A percentile compares a stretch with the other conserved stretches of the same genome.
Evolutionary conservation across 2,888 invertebrate species (phyloP).

Genomic region (Gastrophysa polygoni): DNA sequence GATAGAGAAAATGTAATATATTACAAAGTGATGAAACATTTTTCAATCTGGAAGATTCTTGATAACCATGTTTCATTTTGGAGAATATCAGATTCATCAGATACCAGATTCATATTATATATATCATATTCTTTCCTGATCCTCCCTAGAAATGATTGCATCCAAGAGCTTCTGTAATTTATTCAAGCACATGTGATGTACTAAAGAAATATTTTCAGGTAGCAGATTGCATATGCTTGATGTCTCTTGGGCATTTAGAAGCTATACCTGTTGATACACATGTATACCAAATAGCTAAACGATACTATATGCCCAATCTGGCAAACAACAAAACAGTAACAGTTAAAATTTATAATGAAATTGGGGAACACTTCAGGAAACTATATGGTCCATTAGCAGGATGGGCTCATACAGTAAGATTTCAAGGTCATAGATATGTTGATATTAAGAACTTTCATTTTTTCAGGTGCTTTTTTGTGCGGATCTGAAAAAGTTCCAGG

Average conservation of each 20-base stretch:
- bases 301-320: slow-evolving; percentile 80
- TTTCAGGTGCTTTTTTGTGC: slow-evolving; percentile 78
- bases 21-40: too few relatives aligned
- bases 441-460: too few relatives aligned
- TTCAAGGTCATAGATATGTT: too few relatives aligned
- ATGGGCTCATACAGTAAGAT: slow-evolving; percentile 91
- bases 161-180: too few relatives aligned
- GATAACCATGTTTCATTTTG: too few relatives aligned
- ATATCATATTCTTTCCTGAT: too few relatives aligned
- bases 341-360: slow-evolving; percentile 82
- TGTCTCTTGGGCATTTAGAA: slow-evolving; percentile 89
- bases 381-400: slow-evolving; percentile 88
- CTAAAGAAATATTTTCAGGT: slow-evolving; percentile 68
- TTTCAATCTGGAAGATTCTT: too few relatives aligned
- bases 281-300: slow-evolving; percentile 87
- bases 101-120: too few relatives aligned
- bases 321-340: slow-evolving; percentile 77
- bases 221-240: slow-evolving; percentile 96
- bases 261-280: slow-evolving; percentile 97
- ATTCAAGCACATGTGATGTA: too few relatives aligned
- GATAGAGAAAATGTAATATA: too few relatives aligned
- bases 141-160: too few relatives aligned
- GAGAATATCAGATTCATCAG: too few relatives aligned
- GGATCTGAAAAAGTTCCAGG: slow-evolving; percentile 76
- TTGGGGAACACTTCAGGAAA: slow-evolving; percentile 78